Percentiles rank a stretch among this genome's conserved stretches.
Evolutionary conservation across 2,888 invertebrate genomes (phyloP).

Genomic region (Oscheius sp.): DNA sequence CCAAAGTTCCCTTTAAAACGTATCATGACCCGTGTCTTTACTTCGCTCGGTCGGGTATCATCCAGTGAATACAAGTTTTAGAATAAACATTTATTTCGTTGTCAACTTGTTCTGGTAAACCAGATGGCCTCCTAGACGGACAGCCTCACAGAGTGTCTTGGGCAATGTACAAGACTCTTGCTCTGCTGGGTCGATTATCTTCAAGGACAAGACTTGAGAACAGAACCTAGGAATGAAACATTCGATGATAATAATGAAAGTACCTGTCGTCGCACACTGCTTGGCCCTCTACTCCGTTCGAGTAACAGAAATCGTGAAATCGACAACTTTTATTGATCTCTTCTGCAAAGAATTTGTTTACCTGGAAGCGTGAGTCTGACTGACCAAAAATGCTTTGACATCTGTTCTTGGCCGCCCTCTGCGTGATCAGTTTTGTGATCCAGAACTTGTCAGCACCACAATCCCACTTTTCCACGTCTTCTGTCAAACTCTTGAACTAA

Average conservation of each 20-base stretch:
- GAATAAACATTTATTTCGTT: not conserved
- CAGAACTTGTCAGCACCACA: constrained; percentile 40
- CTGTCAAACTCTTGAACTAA: constrained; percentile 11
- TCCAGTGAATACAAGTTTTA: too few relatives aligned
- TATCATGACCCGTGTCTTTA: too few relatives aligned
- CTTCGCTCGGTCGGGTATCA: too few relatives aligned
- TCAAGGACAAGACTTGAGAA: constrained; percentile 13
- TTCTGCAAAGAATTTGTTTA: constrained; percentile 12
- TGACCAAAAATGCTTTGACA: constrained; percentile 29
- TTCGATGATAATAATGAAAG: not conserved
- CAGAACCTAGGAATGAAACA: constrained; percentile 22
- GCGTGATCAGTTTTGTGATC: constrained; percentile 35
- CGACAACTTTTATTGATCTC: constrained; percentile 29
- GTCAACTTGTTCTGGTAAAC: constrained; percentile 20
- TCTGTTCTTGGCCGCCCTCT: constrained; percentile 25
- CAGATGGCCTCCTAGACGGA: constrained; percentile 28
- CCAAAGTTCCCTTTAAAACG: not conserved
- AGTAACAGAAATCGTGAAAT: constrained; percentile 38
- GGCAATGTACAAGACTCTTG: constrained; percentile 27
- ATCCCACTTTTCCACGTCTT: constrained; percentile 35
- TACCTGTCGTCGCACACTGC: constrained; percentile 33
- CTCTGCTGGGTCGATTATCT: constrained; percentile 19
- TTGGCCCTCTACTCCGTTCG: constrained; percentile 35
- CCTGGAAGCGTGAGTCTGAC: not conserved
- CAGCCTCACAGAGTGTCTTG: constrained; percentile 31